Base-by-base conservation (phyloP, 2,113 vertebrate genomes). In the Crotalus horridus region DNA sequence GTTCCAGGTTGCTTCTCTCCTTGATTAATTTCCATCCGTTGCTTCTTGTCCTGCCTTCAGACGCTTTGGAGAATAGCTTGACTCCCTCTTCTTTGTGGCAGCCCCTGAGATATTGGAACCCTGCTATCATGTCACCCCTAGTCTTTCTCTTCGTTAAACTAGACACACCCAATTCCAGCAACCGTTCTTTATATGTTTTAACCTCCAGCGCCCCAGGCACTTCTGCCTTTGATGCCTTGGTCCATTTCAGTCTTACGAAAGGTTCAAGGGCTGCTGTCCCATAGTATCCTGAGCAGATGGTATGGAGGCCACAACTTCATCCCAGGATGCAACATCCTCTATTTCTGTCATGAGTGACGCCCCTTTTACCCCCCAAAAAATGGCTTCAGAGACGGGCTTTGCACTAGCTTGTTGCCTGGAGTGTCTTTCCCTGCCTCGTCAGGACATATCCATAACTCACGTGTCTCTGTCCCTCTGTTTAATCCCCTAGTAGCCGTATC, bases 401-500 rank as follows among this genome's bases (percentile, higher is more conserved):
- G 4, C 12, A 74, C 26, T 39, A 39, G 1, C 21, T 59, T 81
- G 7, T 39, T 21, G 6, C 69, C 33, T 39, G 33, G 69, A 20
- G 69, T 20, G 64, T 6, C n/a, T 74, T 69, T 33, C 55, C 54
- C 54, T 20, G 55, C 24, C 46, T 24, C 11, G 10, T 51, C 7
- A 6, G n/a, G 64, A 15, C n/a, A 20, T 87, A 10, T 61, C 17
- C 4, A 3, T 9, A 51, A 26, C 89, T 64, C 21, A 23, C 20
- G 24, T 4, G 7, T 93, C 15, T 3, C 29, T 5, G n/a, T 11
- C 26, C 61, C 43, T 96, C 90, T 92, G 29, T 85, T 0, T 10
- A 6, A 85, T 58, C 85, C 33, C 93, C 61, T 92, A 98, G 98
- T 98, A 96, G 98, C 99, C 94, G 88, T 99, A 95, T 99, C 98